A percentile compares a stretch with the other conserved stretches of the same genome.
Conservation (phyloP, 2,797 vertebrate species). For the Alosa sapidissima region DNA sequence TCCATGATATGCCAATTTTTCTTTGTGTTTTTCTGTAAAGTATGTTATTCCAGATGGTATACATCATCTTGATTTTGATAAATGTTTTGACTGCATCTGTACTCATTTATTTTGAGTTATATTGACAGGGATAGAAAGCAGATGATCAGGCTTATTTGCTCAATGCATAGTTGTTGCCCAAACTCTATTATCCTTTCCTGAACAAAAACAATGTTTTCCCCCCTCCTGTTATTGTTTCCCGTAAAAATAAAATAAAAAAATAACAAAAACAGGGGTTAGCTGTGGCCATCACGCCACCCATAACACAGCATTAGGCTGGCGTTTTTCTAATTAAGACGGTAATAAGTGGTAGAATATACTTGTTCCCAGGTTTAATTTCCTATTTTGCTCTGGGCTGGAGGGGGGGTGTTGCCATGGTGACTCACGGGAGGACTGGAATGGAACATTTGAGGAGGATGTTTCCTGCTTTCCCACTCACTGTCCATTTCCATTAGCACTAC, state of each 20-base stretch:
- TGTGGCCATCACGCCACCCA: neutral
- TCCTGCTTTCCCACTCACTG: constrained; percentile 13
- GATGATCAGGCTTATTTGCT: neutral
- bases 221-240: constrained; percentile 1
- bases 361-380: neutral
- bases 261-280: neutral
- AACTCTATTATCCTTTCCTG: neutral
- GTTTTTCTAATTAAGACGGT: constrained; percentile 8
- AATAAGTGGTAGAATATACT: neutral
- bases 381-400: constrained; percentile 1
- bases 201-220: constrained; percentile 7
- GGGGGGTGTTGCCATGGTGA: neutral
- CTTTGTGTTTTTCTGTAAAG: neutral
- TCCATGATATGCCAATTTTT: constrained; percentile 27
- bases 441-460: constrained; percentile 16
- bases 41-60: neutral
- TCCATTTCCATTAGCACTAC: neutral
- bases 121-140: neutral
- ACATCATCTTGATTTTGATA: neutral
- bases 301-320: neutral
- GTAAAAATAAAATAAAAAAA: neutral
- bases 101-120: neutral
- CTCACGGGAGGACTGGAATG: neutral
- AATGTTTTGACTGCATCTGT: too few species aligned
- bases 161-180: neutral